phyloP scores from a whole-genome alignment of 2,113 vertebrate genomes.

The Lepus timidus region DNA sequence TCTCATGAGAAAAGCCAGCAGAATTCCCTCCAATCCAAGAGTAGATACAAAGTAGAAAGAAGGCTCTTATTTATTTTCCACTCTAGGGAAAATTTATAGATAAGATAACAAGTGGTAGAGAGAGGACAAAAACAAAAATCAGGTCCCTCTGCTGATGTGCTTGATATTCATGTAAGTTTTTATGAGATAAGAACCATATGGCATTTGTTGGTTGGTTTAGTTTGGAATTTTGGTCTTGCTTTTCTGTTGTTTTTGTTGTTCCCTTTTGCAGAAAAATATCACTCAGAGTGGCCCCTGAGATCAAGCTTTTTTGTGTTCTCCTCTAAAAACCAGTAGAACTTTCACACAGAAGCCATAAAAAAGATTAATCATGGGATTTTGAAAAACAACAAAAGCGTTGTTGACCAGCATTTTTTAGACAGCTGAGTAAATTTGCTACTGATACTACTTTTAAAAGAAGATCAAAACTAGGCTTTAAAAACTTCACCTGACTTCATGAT shows the following conservation, averaged over 20 bases:
- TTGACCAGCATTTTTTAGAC: background rate
- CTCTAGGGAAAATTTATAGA: constrained; percentile 24
- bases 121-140: background rate
- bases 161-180: constrained; percentile 61
- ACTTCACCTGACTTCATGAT: background rate
- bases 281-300: constrained; percentile 36
- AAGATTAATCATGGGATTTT: constrained; percentile 4
- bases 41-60: background rate
- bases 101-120: constrained; percentile 17
- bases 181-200: constrained; percentile 56
- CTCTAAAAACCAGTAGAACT: constrained; percentile 43
- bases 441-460: background rate
- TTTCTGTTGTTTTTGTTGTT: background rate
- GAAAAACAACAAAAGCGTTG: background rate
- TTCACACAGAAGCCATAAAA: background rate
- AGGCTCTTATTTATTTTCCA: constrained; percentile 3
- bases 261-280: constrained; percentile 65
- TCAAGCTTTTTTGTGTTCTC: constrained; percentile 55
- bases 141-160: constrained; percentile 31
- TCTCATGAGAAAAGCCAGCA: background rate
- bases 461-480: background rate
- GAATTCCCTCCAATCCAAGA: background rate
- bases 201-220: constrained; percentile 52
- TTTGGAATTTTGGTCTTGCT: constrained; percentile 28
- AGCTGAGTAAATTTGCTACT: constrained; percentile 14